These are phyloP conservation scores for Acrocyrtus sp. DNA, from an alignment of 2,888 invertebrate genomes.

Conservation along the genomic window DNA sequence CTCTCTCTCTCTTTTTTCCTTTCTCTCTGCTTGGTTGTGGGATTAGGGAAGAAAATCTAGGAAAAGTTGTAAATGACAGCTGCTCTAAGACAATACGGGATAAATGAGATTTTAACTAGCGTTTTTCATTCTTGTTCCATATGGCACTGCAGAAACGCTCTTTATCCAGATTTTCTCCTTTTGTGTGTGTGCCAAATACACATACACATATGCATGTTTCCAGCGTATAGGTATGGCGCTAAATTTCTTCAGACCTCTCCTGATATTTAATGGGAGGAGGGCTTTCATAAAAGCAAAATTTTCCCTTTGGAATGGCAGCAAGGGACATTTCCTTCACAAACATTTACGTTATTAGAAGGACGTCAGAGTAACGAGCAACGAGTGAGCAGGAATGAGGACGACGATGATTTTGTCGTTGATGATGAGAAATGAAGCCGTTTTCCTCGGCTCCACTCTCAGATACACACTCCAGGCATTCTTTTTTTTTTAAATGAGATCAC, in stretches of 20 bases:
- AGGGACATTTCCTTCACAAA: constrained; percentile 26
- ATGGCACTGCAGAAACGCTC: constrained; percentile 37
- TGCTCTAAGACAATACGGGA: constrained; percentile 49
- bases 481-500: constrained; percentile 37
- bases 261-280: no score
- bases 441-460: no score
- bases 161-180: not conserved
- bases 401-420: not conserved
- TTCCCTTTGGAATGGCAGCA: constrained; percentile 18
- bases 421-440: constrained; percentile 39
- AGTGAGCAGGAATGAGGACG: constrained; percentile 10
- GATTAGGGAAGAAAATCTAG: constrained; percentile 45
- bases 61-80: constrained; percentile 51
- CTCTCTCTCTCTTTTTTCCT: no score
- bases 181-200: no score
- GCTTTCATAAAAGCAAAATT: no score
- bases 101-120: constrained; percentile 51
- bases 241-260: no score
- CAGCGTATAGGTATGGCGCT: no score
- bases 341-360: constrained; percentile 22
- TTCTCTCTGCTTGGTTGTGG: constrained; percentile 7
- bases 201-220: no score
- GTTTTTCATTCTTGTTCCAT: constrained; percentile 43
- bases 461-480: constrained; percentile 38
- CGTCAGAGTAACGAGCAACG: no score